Percentiles rank a stretch among this genome's conserved stretches.
phyloP scores from a whole-genome alignment of 2,797 vertebrate genomes.

The Tachyglossus aculeatus region DNA sequence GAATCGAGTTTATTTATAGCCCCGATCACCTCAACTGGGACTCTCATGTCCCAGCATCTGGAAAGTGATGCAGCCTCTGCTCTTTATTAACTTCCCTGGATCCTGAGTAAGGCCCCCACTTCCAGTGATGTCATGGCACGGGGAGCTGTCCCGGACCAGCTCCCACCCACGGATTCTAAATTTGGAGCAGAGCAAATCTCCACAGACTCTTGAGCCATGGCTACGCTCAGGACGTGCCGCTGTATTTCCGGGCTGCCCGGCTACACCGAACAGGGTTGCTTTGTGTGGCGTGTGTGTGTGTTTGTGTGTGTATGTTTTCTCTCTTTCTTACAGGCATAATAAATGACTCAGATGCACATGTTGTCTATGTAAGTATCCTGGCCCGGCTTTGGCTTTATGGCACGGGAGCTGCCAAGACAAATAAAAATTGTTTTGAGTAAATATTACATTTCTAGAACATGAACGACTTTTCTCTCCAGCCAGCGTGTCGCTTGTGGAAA shows the following conservation, averaged over 20 bases:
- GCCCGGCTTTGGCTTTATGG: constrained; percentile 66
- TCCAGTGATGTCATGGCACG: constrained; percentile 74
- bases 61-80: constrained; percentile 68
- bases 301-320: not conserved
- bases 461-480: constrained; percentile 60
- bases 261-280: constrained; percentile 29
- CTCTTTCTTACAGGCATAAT: constrained; percentile 58
- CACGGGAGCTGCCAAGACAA: constrained; percentile 70
- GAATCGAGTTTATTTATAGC: no score
- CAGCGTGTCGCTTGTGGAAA: constrained; percentile 65
- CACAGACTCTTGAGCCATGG: constrained; percentile 64
- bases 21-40: no score
- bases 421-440: constrained; percentile 70
- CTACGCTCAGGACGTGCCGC: not conserved
- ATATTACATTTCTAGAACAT: constrained; percentile 65
- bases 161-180: constrained; percentile 72
- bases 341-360: constrained; percentile 70
- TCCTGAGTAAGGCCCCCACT: constrained; percentile 35
- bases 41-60: no score
- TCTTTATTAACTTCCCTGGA: constrained; percentile 69
- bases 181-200: constrained; percentile 75
- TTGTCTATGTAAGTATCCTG: constrained; percentile 63
- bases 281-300: not conserved
- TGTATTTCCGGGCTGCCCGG: rapidly evolving
- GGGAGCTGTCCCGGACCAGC: constrained; percentile 64